Evolutionary conservation across 2,888 invertebrate species (phyloP).

Genomic region (Drosophila kambysellisi): DNA sequence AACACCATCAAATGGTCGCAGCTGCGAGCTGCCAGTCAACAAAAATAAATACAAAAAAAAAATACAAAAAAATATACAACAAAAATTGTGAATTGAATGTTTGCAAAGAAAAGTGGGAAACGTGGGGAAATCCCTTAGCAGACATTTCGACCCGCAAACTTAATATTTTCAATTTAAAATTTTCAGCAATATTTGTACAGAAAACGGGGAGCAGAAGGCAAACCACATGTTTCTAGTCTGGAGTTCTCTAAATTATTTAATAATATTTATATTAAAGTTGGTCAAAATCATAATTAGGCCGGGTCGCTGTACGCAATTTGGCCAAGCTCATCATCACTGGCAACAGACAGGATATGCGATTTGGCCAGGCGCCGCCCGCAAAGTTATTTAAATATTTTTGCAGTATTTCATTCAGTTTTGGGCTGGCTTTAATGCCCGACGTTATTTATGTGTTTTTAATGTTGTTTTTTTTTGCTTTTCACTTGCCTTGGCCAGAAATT

Average conservation of each 20-base stretch:
- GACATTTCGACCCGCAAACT: slow-evolving; percentile 5
- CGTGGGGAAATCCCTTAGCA: slow-evolving; percentile 7
- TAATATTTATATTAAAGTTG: neutral
- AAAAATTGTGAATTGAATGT: slow-evolving; percentile 47
- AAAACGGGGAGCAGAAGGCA: neutral
- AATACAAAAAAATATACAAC: slow-evolving; percentile 5
- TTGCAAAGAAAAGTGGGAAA: slow-evolving; percentile 4
- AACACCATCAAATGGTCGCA: slow-evolving; percentile 46
- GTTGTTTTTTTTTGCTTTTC: slow-evolving; percentile 13
- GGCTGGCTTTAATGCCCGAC: slow-evolving; percentile 31
- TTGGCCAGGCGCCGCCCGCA: slow-evolving; percentile 15
- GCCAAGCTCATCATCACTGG: slow-evolving; percentile 33
- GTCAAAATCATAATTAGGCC: slow-evolving; percentile 51
- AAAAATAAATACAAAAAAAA: neutral
- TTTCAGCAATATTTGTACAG: slow-evolving; percentile 21
- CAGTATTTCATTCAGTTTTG: slow-evolving; percentile 27
- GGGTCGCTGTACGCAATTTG: slow-evolving; percentile 48
- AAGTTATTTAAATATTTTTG: slow-evolving; percentile 55
- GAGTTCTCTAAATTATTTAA: neutral
- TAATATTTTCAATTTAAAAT: slow-evolving; percentile 41
- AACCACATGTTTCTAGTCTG: slow-evolving; percentile 1
- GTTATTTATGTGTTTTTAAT: slow-evolving; percentile 43
- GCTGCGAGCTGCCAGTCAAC: slow-evolving; percentile 51
- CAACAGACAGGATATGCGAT: slow-evolving; percentile 7
- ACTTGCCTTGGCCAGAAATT: slow-evolving; percentile 17